Evolutionary conservation across 2,888 invertebrate species (phyloP).

Genomic region (Elmis aenea): DNA sequence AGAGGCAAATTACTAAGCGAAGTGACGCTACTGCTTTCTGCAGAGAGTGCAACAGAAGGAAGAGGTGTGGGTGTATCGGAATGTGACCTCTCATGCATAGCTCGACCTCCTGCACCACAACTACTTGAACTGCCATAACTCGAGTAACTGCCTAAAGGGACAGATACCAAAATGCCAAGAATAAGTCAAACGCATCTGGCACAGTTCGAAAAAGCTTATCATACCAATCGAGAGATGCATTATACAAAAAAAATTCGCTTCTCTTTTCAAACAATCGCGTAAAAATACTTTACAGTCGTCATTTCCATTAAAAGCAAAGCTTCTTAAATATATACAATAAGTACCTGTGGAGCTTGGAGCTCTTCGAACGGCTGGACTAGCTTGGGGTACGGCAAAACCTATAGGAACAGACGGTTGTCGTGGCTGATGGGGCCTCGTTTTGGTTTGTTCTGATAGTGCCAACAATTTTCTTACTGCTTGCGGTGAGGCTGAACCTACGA

Average conservation of each 20-base stretch:
- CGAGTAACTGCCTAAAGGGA: slow-evolving; percentile 46
- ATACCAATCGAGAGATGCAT: not conserved
- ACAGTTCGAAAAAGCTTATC: not conserved
- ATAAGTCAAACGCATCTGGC: no score
- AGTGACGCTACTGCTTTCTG: slow-evolving; percentile 93
- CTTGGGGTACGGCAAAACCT: slow-evolving; percentile 57
- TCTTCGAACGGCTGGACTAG: slow-evolving; percentile 57
- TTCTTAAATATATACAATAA: not conserved
- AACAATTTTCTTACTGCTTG: slow-evolving; percentile 95
- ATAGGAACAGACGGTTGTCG: slow-evolving; percentile 53
- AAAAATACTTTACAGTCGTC: slow-evolving; percentile 5
- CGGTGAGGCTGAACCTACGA: slow-evolving; percentile 82
- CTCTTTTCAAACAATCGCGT: not conserved
- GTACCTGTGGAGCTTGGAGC: slow-evolving; percentile 50
- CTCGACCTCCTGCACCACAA: slow-evolving; percentile 49
- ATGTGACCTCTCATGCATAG: slow-evolving; percentile 84
- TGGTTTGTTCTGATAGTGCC: slow-evolving; percentile 81
- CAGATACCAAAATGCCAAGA: no score
- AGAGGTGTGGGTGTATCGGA: slow-evolving; percentile 82
- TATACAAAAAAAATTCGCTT: not conserved
- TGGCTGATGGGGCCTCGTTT: slow-evolving; percentile 84
- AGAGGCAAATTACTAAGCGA: slow-evolving; percentile 86
- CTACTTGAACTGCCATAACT: slow-evolving; percentile 51
- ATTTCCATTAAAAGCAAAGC: not conserved
- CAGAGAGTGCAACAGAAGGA: slow-evolving; percentile 83